Conservation (phyloP, 2,888 invertebrate species). For the Lithophane leautieri region DNA sequence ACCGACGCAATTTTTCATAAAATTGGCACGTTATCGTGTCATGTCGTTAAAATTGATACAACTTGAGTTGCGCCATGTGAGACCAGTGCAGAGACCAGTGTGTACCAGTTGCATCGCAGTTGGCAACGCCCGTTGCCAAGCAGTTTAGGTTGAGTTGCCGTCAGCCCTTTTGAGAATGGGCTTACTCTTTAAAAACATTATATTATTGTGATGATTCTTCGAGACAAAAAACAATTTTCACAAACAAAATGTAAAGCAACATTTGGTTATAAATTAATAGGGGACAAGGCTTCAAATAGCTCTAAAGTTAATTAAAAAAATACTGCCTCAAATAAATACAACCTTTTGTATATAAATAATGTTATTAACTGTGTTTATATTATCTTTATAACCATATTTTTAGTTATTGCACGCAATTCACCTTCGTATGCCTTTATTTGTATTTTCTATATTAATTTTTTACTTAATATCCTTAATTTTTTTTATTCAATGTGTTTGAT, state of each 20-base stretch:
- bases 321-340: not conserved
- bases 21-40: too few relatives aligned
- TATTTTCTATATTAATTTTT: slow-evolving; percentile 4
- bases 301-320: not conserved
- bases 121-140: too few relatives aligned
- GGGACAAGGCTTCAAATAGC: not conserved
- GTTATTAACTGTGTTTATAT: slow-evolving; percentile 37
- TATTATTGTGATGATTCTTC: not conserved
- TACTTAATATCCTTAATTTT: not conserved
- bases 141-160: too few relatives aligned
- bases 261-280: not conserved
- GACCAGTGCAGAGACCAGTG: too few relatives aligned
- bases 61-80: too few relatives aligned
- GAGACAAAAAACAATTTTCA: not conserved
- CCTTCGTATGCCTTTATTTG: slow-evolving; percentile 41
- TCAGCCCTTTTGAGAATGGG: too few relatives aligned
- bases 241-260: not conserved
- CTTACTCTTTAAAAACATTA: too few relatives aligned
- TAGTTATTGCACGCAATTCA: slow-evolving; percentile 58
- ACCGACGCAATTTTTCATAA: too few relatives aligned
- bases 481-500: slow-evolving; percentile 30
- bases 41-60: too few relatives aligned
- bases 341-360: not conserved
- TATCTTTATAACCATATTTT: slow-evolving; percentile 45
- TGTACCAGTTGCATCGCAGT: too few relatives aligned